Evolutionary conservation across 2,797 vertebrate genomes (phyloP).

Genomic region (Urosaurus nigricauda): DNA sequence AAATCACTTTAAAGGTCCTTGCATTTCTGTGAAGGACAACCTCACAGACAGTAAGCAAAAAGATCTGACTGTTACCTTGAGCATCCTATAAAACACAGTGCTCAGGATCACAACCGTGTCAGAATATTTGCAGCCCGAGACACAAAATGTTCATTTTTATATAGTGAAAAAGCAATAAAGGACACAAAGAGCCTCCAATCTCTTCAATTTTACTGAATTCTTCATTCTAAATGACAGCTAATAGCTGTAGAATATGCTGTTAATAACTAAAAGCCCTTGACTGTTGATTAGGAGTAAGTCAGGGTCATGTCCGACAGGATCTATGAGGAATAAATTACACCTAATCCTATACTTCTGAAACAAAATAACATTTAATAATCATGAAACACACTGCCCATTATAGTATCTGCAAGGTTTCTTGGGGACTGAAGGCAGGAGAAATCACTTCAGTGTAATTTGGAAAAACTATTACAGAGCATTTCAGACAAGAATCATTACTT

Average conservation of each 20-base stretch:
- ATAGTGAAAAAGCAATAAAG: conserved; percentile 35
- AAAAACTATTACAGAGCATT: conserved; percentile 21
- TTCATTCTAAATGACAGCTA: conserved; percentile 41
- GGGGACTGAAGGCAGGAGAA: conserved; percentile 27
- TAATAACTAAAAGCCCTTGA: conserved; percentile 52
- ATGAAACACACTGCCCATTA: conserved; percentile 17
- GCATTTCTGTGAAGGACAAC: conserved; percentile 77
- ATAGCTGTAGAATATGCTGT: conserved; percentile 17
- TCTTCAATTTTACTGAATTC: conserved; percentile 36
- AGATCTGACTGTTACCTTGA: not conserved
- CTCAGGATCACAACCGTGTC: conserved; percentile 59
- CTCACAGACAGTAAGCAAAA: conserved; percentile 64
- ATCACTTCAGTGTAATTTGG: conserved; percentile 24
- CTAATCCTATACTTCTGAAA: conserved; percentile 40
- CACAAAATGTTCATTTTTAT: conserved; percentile 39
- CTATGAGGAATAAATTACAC: conserved; percentile 32
- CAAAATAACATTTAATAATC: conserved; percentile 30
- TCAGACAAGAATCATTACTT: conserved; percentile 10
- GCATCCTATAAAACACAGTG: conserved; percentile 52
- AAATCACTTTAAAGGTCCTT: conserved; percentile 80
- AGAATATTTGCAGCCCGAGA: conserved; percentile 58
- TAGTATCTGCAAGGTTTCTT: conserved; percentile 23
- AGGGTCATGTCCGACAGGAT: not conserved
- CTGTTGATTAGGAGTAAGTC: conserved; percentile 15
- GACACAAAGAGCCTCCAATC: conserved; percentile 43